Conservation (phyloP, 2,888 invertebrate species). For the Troilus luridus region DNA sequence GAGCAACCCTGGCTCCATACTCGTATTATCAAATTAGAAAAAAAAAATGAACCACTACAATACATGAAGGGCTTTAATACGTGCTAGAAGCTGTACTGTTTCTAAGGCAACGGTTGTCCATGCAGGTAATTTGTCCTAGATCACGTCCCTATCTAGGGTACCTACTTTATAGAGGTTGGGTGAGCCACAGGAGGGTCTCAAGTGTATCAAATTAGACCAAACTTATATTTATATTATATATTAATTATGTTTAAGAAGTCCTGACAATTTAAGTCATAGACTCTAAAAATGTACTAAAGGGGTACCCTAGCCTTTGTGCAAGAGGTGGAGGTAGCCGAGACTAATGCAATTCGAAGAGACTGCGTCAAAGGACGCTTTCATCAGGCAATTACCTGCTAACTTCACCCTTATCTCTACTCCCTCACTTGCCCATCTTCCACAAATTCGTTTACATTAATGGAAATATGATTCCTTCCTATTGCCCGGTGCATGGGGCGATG, state of each 20-base stretch:
- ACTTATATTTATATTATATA: too few species aligned
- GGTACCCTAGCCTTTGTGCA: neutral
- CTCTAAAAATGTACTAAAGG: neutral
- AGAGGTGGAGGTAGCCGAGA: neutral
- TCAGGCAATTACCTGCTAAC: neutral
- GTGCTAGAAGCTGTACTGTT: too few species aligned
- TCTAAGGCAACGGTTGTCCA: too few species aligned
- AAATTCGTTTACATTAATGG: conserved; percentile 45
- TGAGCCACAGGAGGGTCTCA: too few species aligned
- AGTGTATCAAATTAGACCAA: neutral
- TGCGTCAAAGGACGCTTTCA: conserved; percentile 3
- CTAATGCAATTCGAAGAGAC: neutral
- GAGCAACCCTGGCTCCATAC: too few species aligned
- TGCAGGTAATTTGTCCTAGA: too few species aligned
- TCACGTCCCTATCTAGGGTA: too few species aligned
- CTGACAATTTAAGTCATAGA: neutral
- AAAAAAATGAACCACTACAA: too few species aligned
- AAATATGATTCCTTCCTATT: conserved; percentile 41
- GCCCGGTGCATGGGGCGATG: neutral
- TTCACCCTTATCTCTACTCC: neutral
- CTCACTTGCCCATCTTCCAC: conserved; percentile 22
- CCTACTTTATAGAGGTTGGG: too few species aligned
- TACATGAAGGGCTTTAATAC: too few species aligned
- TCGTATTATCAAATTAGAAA: too few species aligned
- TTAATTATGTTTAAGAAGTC: too few species aligned